Evolutionary conservation across 2,797 vertebrate genomes (phyloP), one percentile per base, ranked within the genome.

Genomic region (Morus bassanus): DNA sequence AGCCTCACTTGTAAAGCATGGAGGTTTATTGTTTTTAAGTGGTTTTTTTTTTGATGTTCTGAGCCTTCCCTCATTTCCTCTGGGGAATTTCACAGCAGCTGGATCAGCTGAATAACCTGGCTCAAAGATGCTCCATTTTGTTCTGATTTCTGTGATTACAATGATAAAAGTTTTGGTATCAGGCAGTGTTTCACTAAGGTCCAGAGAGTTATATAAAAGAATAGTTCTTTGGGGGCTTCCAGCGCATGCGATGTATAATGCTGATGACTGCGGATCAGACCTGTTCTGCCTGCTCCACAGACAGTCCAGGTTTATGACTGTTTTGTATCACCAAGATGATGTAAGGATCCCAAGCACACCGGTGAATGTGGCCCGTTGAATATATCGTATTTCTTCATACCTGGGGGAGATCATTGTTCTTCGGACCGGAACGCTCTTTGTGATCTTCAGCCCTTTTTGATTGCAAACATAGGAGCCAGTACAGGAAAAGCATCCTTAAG

Each of bases 401-500:
- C 92, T 97, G 65, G 6, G 93, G 94, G 95, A 97, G 61, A 81
- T 61, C 59, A 96, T 86, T 96, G 93, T 94, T 96, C 82, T 82
- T 73, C 4, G 3, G 76, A 86, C 87, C 10, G 27, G 87, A 94
- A 91, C 0, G 0, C n/a, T 73, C 63, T 91, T 91, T 96, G 91
- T 91, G 89, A 91, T 89, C 65, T 80, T 68, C 79, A 94, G 39
- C 73, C 79, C n/a, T 88, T 92, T 95, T 69, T 96, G 92, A 96
- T 92, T 97, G 87, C 91, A 94, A 86, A 72, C 43, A 31, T 93
- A 86, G 92, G 60, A 96, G n/a, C 53, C 93, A 79, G 92, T 53
- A 93, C 92, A 97, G 96, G 95, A 95, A 97, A 94, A 91, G 43
- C 43, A 84, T 93, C 61, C 87, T 96, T 84, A 89, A 67, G 93